These are phyloP conservation scores for Amblyjoppa proteus DNA, from an alignment of 2,888 invertebrate species.

Conservation along the genomic window DNA sequence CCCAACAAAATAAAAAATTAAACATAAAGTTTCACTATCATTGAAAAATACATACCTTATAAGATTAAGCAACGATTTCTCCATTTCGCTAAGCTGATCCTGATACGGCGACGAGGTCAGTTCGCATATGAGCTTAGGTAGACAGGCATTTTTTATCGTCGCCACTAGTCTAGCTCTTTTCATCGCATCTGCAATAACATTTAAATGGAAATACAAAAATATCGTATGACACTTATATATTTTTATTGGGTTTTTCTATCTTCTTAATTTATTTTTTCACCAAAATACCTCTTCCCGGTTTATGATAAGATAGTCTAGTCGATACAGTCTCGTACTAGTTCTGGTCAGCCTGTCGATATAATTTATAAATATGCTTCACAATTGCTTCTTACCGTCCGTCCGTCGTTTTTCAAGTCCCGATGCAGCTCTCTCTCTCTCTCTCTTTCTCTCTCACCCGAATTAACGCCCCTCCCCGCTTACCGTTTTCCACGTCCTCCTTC, in stretches of 20 bases:
- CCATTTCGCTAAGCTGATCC: constrained; percentile 88
- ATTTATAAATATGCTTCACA: background rate
- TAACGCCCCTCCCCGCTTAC: constrained; percentile 84
- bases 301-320: constrained; percentile 8
- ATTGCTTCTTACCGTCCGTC: constrained; percentile 54
- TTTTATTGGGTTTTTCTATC: background rate
- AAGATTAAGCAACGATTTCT: constrained; percentile 87
- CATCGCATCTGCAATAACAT: constrained; percentile 82
- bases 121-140: constrained; percentile 89
- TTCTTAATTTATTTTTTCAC: background rate
- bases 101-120: constrained; percentile 88
- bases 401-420: constrained; percentile 36
- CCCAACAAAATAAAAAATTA: constrained; percentile 29
- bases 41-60: constrained; percentile 85
- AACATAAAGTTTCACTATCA: background rate
- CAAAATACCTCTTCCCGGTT: constrained; percentile 25
- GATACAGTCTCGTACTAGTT: constrained; percentile 27
- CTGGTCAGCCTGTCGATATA: constrained; percentile 31
- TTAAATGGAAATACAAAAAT: background rate
- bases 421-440: background rate
- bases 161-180: constrained; percentile 86
- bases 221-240: background rate
- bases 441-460: background rate
- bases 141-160: constrained; percentile 88
- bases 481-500: constrained; percentile 84